These are phyloP conservation scores for Mongoloraphidia duomilia DNA, from an alignment of 2,888 invertebrate species.

Conservation along the genomic window DNA sequence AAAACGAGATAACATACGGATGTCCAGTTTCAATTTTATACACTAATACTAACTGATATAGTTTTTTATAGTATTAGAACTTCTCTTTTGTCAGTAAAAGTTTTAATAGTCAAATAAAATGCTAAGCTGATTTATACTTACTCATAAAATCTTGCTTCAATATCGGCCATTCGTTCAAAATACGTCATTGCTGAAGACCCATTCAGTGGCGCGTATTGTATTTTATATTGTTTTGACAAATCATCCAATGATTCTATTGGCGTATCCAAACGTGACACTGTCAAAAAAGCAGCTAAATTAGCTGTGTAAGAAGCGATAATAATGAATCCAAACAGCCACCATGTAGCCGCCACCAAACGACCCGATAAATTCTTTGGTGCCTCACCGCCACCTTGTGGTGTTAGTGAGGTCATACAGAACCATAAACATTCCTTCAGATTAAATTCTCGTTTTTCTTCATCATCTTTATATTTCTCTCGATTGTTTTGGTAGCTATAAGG, in stretches of 20 bases:
- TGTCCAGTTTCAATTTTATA: too few species aligned
- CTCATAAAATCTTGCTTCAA: constrained; percentile 91
- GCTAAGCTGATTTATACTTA: constrained; percentile 29
- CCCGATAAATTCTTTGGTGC: constrained; percentile 94
- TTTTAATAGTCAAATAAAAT: too few species aligned
- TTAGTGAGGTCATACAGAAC: constrained; percentile 98
- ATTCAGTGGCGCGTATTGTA: constrained; percentile 84
- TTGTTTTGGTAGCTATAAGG: constrained; percentile 96
- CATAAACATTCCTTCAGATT: constrained; percentile 92
- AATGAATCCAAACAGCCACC: constrained; percentile 99
- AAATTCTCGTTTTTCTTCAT: constrained; percentile 88
- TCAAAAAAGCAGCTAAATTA: constrained; percentile 92
- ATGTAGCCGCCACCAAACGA: constrained; percentile 87
- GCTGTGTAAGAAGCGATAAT: constrained; percentile 98
- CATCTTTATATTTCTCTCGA: constrained; percentile 79
- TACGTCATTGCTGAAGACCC: constrained; percentile 86
- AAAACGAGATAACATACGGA: too few species aligned
- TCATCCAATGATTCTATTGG: constrained; percentile 90
- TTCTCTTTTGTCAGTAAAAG: too few species aligned
- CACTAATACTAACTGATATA: too few species aligned
- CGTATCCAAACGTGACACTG: constrained; percentile 83
- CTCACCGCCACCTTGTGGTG: constrained; percentile 89
- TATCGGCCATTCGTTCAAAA: constrained; percentile 90
- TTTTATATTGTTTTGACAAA: constrained; percentile 88
- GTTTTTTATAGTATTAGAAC: too few species aligned